Percentiles rank a stretch among this genome's conserved stretches.
Evolutionary conservation across 2,888 invertebrate genomes (phyloP).

Genomic region (Clitarchus hookeri): DNA sequence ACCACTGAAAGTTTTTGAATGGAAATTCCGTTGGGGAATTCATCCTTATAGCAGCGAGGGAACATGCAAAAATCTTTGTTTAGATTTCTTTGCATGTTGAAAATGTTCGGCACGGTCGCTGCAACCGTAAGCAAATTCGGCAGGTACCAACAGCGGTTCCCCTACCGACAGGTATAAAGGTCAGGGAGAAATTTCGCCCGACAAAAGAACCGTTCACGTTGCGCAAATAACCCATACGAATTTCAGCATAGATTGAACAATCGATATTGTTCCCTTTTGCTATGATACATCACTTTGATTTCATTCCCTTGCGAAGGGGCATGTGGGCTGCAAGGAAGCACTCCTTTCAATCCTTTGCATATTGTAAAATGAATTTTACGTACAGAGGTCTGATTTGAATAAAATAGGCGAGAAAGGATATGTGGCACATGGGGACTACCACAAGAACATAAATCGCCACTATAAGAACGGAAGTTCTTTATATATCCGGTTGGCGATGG

Average conservation of each 20-base stretch:
- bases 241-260: constrained; percentile 31
- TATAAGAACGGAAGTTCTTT: not conserved
- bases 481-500: not conserved
- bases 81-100: too few relatives aligned
- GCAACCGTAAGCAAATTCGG: too few relatives aligned
- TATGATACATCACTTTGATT: constrained; percentile 27
- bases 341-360: not conserved
- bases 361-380: not conserved
- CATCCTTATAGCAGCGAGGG: too few relatives aligned
- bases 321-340: too few relatives aligned
- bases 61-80: too few relatives aligned
- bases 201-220: not conserved
- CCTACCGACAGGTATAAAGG: too few relatives aligned
- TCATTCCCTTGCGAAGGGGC: not conserved
- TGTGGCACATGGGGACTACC: not conserved
- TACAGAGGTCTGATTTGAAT: not conserved
- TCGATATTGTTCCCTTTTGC: constrained; percentile 22
- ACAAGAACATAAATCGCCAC: not conserved
- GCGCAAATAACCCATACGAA: constrained; percentile 32
- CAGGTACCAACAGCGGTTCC: too few relatives aligned
- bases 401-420: not conserved
- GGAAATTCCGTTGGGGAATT: too few relatives aligned
- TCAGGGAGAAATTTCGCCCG: not conserved
- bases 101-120: too few relatives aligned
- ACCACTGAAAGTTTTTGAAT: too few relatives aligned